phyloP scores from a whole-genome alignment of 2,888 invertebrate genomes.

The Strigamia crassipes region DNA sequence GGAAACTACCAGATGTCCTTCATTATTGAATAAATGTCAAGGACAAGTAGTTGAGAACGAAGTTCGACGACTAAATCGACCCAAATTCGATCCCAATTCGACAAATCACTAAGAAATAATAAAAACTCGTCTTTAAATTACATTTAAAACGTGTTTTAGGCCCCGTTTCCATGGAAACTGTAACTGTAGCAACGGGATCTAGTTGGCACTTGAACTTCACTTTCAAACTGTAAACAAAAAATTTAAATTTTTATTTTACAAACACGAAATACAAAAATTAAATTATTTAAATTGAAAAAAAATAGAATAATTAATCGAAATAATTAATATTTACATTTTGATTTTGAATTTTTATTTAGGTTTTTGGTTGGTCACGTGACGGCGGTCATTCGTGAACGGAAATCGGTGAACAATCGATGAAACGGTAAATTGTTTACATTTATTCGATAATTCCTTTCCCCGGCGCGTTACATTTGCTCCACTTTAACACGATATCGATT shows the following conservation, averaged over 20 bases:
- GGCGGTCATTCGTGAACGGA: too few relatives aligned
- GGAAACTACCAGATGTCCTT: background rate
- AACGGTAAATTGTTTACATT: too few relatives aligned
- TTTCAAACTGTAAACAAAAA: background rate
- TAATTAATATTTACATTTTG: background rate
- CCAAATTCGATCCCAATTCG: too few relatives aligned
- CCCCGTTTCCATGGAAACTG: background rate
- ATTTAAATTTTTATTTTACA: background rate
- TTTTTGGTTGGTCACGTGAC: background rate
- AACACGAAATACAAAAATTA: background rate
- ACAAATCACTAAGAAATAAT: background rate
- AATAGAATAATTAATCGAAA: background rate
- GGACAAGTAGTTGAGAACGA: constrained; percentile 7
- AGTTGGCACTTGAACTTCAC: constrained; percentile 17
- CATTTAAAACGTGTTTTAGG: background rate
- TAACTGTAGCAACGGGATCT: background rate
- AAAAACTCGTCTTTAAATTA: background rate
- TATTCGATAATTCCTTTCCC: too few relatives aligned
- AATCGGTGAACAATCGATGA: too few relatives aligned
- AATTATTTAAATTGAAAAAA: background rate
- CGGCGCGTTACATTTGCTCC: background rate
- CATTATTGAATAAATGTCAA: constrained; percentile 25
- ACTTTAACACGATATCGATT: background rate
- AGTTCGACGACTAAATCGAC: background rate
- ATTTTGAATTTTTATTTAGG: background rate